These are phyloP conservation scores for Drosophila micromelanica DNA, from an alignment of 1,140 invertebrate species.

Conservation along the genomic window DNA sequence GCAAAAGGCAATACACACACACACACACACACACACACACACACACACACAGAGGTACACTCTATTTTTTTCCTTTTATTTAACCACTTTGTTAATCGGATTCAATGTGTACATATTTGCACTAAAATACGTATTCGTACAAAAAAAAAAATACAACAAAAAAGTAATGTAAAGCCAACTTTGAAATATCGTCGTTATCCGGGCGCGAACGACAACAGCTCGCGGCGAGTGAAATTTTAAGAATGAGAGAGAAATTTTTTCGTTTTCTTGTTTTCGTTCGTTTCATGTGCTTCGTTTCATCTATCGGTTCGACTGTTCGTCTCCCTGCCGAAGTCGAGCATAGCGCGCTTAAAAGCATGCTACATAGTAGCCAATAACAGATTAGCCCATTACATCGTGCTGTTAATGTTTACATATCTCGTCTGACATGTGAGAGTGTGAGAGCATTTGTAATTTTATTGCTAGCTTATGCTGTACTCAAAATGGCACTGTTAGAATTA, in stretches of 20 bases:
- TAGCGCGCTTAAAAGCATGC: slow-evolving; percentile 41
- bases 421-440: background rate
- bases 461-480: background rate
- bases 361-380: slow-evolving; percentile 18
- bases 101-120: slow-evolving; percentile 10
- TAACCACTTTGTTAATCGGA: slow-evolving; percentile 25
- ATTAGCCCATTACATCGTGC: slow-evolving; percentile 17
- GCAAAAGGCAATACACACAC: slow-evolving; percentile 19
- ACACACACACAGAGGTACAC: background rate
- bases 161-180: slow-evolving; percentile 44
- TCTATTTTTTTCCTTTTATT: slow-evolving; percentile 5
- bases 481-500: background rate
- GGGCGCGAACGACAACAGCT: slow-evolving; percentile 53
- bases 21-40: slow-evolving; percentile 9
- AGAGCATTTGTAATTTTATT: no score
- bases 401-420: slow-evolving; percentile 23
- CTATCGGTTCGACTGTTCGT: slow-evolving; percentile 25
- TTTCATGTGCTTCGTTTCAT: slow-evolving; percentile 45
- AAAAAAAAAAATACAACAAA: slow-evolving; percentile 19
- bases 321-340: slow-evolving; percentile 13
- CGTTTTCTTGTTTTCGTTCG: slow-evolving; percentile 53
- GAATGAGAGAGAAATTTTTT: slow-evolving; percentile 53
- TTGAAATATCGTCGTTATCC: slow-evolving; percentile 47
- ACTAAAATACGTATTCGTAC: slow-evolving; percentile 18
- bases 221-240: slow-evolving; percentile 54